Evolutionary conservation across 2,888 invertebrate genomes (phyloP), one percentile per base, ranked within the genome.

Genomic region (Caenorhabditis sp.): DNA sequence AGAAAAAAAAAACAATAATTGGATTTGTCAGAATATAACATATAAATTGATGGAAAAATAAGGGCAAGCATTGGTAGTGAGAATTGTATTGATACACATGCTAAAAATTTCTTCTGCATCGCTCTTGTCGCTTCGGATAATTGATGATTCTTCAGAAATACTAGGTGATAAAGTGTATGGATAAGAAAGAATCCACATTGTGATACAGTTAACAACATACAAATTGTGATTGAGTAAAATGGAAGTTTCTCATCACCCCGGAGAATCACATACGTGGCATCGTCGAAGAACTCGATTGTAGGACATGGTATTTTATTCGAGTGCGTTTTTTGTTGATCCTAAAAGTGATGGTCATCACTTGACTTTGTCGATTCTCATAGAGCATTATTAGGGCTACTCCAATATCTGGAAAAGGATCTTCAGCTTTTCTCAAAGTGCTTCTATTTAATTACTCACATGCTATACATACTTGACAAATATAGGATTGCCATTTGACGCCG

Each of bases 361-460:
- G 65, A 62, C 52, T 62, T 7, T 70, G 62, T 0, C 70, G 65
- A 27, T 70, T 70, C n/a, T 70, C 70, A 27, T 43, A 65, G 5
- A 70, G 25, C 61, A 71, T 67, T 17, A 67, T 23, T 25, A 67
- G 50, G 17, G 56, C 56, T 0, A 71, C 43, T 20, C 60, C 71
- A 2, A 60, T 60, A 60, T 63, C 71, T 71, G 63, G 52, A 67
- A 66, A 31, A n/a, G n/a, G n/a, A n/a, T n/a, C n/a, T n/a, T n/a
- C n/a, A n/a, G n/a, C n/a, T n/a, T n/a, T 26, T 0, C 26, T 50
- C n/a, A 31, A 10, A 31, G 31, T 31, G 4, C 5, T 31, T 31
- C 10, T n/a, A 31, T 31, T 31, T 31, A 4, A 7, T 31, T 10
- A 67, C 67, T 57, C 43, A 71, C 70, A 65, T 0, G 53, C 49